Percentiles rank a stretch among this genome's conserved stretches.
phyloP scores from a whole-genome alignment of 2,888 invertebrate genomes.

The Podabrus alpinus region DNA sequence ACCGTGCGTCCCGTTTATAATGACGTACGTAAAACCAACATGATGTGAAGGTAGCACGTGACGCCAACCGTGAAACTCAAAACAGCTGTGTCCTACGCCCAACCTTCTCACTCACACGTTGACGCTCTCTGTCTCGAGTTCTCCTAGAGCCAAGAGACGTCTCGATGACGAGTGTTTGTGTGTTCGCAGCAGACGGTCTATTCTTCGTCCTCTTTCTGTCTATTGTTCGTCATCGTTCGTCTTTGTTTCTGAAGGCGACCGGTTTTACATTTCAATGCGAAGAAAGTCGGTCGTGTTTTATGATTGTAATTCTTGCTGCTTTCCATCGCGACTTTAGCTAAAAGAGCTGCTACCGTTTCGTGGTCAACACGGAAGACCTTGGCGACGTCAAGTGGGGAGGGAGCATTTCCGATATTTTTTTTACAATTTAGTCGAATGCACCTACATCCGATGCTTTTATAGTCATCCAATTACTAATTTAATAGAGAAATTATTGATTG shows the following conservation, averaged over 20 bases:
- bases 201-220: conserved; percentile 19
- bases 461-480: background rate
- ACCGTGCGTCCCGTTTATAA: too few relatives aligned
- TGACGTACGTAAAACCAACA: conserved; percentile 19
- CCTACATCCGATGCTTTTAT: background rate
- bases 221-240: conserved; percentile 22
- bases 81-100: conserved; percentile 32
- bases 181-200: conserved; percentile 21
- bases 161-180: conserved; percentile 31
- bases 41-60: conserved; percentile 17
- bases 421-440: background rate
- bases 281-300: conserved; percentile 32
- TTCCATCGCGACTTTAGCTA: conserved; percentile 12
- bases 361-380: conserved; percentile 17
- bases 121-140: conserved; percentile 14
- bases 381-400: conserved; percentile 14
- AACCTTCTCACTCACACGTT: conserved; percentile 14
- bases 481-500: background rate
- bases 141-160: conserved; percentile 27
- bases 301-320: conserved; percentile 26
- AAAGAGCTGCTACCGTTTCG: conserved; percentile 17
- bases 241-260: conserved; percentile 23
- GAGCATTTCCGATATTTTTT: conserved; percentile 7
- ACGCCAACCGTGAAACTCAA: conserved; percentile 33
- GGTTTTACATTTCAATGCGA: conserved; percentile 30